A percentile compares a stretch with the other conserved stretches of the same genome.
Evolutionary conservation across 64 coral and sea anemone genomes (phyloP).

Genomic region (Catalaphyllia jardinei): DNA sequence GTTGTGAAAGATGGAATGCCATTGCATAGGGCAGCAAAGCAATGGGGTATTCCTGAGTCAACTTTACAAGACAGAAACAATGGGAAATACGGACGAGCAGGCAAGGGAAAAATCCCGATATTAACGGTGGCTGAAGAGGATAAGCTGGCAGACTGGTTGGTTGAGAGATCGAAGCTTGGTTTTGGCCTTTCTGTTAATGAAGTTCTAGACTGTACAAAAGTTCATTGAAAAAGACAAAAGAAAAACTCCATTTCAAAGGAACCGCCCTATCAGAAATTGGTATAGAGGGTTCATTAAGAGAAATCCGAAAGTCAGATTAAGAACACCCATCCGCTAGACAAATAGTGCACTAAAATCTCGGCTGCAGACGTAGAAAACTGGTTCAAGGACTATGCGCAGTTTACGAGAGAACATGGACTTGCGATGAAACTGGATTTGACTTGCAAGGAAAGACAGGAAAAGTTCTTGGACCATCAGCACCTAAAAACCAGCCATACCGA

Average conservation of each 20-base stretch:
- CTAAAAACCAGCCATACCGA: too few relatives aligned
- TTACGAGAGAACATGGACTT: neutral
- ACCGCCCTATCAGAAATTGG: neutral
- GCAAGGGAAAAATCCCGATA: neutral
- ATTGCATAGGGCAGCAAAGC: neutral
- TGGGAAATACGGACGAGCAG: neutral
- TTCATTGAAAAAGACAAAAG: neutral
- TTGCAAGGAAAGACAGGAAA: too few relatives aligned
- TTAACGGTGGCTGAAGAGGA: neutral
- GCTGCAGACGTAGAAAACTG: neutral
- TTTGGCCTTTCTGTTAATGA: constrained; percentile 8
- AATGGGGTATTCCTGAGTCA: neutral
- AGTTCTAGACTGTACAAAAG: neutral
- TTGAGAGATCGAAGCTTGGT: constrained; percentile 1
- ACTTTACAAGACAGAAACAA: neutral
- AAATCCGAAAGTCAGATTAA: constrained; percentile 6
- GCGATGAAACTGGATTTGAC: neutral
- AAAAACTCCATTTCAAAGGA: neutral
- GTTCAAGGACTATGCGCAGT: neutral
- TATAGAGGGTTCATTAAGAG: neutral
- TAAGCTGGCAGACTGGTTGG: neutral
- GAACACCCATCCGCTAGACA: neutral
- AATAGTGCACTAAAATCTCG: neutral
- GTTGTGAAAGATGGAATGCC: neutral
- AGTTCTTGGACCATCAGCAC: too few relatives aligned